These are phyloP conservation scores for Vanacampus margaritifer DNA, from an alignment of 2,113 vertebrate species.

Conservation along the genomic window DNA sequence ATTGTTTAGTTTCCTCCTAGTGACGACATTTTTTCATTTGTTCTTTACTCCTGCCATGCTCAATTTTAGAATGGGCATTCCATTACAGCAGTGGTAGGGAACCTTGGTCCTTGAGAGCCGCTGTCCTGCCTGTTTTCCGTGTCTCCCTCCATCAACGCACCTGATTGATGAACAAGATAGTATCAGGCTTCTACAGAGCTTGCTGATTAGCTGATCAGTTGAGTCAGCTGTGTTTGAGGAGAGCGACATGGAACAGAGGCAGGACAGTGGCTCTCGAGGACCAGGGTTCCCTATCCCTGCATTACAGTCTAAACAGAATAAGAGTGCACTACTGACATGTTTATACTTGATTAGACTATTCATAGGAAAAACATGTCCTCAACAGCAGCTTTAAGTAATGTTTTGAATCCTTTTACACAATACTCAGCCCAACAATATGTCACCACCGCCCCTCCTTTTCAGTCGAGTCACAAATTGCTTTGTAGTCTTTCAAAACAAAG, in stretches of 20 bases:
- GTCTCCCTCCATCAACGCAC: no score
- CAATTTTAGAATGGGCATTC: background rate
- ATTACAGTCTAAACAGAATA: background rate
- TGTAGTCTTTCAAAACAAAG: conserved; percentile 22
- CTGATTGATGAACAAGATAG: no score
- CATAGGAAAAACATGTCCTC: background rate
- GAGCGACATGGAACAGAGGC: no score
- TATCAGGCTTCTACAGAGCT: no score
- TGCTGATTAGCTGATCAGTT: no score
- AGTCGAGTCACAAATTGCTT: conserved; percentile 18
- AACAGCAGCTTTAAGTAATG: conserved; percentile 1
- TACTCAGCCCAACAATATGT: conserved; percentile 23
- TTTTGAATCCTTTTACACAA: conserved; percentile 7
- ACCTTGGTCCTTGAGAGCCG: no score
- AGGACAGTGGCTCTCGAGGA: no score
- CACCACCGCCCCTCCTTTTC: conserved; percentile 15
- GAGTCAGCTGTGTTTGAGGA: no score
- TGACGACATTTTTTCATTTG: background rate
- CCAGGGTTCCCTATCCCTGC: no score
- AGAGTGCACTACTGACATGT: background rate
- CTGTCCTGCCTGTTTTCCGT: no score
- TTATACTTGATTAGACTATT: background rate
- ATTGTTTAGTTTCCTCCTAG: background rate
- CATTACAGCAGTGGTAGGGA: no score
- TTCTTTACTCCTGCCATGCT: background rate